Evolutionary conservation across 2,797 vertebrate genomes (phyloP).

Genomic region (Vireo griseus): DNA sequence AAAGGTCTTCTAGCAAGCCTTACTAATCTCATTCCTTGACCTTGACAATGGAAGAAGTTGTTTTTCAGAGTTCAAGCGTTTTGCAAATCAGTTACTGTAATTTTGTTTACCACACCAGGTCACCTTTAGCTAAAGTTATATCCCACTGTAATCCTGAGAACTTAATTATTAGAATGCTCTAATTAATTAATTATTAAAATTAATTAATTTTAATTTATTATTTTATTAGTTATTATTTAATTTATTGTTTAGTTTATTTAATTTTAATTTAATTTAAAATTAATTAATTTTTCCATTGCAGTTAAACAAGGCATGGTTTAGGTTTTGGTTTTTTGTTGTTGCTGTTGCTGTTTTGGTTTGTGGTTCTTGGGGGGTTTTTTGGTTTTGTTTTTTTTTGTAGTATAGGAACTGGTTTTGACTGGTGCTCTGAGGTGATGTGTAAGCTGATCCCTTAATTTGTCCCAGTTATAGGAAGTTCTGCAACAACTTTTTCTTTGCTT

Average conservation of each 20-base stretch:
- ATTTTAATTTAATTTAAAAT: too few relatives aligned
- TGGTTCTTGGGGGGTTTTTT: neutral
- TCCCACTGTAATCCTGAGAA: neutral
- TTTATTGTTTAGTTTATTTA: too few relatives aligned
- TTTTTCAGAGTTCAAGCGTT: neutral
- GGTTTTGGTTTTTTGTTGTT: neutral
- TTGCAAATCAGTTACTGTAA: neutral
- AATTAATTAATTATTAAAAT: too few relatives aligned
- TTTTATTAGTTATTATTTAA: too few relatives aligned
- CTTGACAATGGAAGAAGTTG: neutral
- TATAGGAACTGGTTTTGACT: neutral
- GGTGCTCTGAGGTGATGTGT: neutral
- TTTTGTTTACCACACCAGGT: neutral
- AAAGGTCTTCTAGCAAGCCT: neutral
- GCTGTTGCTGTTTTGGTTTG: neutral
- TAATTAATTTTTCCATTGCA: neutral
- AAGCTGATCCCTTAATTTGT: neutral
- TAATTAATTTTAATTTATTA: too few relatives aligned
- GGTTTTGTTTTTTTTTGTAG: neutral
- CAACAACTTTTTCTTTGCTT: neutral
- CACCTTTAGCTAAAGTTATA: neutral
- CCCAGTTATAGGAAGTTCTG: neutral
- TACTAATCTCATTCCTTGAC: neutral
- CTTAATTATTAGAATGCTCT: neutral
- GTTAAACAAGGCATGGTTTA: neutral